Conservation (phyloP, 2,797 vertebrate genomes). For the Taenioides sp. region DNA sequence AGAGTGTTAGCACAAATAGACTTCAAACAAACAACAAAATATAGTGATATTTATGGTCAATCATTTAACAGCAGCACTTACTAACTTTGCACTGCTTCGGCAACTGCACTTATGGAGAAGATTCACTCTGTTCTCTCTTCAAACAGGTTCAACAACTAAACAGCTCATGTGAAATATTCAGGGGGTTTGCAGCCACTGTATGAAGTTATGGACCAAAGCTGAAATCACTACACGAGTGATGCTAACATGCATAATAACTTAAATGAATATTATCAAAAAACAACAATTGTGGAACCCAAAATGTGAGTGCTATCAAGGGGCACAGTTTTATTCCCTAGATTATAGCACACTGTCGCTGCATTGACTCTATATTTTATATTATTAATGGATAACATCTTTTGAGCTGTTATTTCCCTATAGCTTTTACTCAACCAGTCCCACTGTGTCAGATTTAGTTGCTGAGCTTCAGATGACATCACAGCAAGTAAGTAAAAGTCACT, state of each 20-base stretch:
- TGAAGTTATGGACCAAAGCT: background rate
- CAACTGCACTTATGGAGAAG: background rate
- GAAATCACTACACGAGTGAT: background rate
- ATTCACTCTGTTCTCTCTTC: background rate
- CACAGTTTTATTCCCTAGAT: too few species aligned
- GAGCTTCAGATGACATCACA: too few species aligned
- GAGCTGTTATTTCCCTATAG: too few species aligned
- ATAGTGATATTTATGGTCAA: background rate
- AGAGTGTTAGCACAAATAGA: background rate
- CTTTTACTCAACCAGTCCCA: too few species aligned
- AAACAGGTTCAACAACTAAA: background rate
- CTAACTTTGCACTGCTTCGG: background rate
- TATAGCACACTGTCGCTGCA: too few species aligned
- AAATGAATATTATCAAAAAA: background rate
- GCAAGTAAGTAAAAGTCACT: too few species aligned
- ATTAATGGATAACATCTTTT: too few species aligned
- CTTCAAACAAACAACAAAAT: conserved; percentile 3
- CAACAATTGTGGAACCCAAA: background rate
- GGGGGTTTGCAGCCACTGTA: background rate
- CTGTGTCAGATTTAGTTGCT: too few species aligned
- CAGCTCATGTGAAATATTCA: background rate
- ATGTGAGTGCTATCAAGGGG: too few species aligned
- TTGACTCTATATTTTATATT: too few species aligned
- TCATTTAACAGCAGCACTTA: background rate
- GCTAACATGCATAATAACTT: background rate